Evolutionary conservation across 1,140 invertebrate species (phyloP).

Genomic region (Triops cancriformis): DNA sequence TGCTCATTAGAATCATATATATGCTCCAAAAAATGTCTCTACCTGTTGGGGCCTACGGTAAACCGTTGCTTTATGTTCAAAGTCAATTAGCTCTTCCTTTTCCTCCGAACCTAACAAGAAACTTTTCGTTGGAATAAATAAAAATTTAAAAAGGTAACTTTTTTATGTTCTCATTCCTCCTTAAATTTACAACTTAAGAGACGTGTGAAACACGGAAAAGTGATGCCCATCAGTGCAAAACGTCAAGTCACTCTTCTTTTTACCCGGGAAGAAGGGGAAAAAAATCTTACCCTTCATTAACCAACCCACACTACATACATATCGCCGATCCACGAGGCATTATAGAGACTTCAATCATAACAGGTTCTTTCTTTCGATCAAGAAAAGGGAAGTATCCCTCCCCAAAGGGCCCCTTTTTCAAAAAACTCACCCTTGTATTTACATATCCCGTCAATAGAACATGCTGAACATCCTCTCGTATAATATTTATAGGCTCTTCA

Average conservation of each 20-base stretch:
- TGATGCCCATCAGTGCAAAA: constrained; percentile 4
- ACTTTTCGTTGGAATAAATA: too few species aligned
- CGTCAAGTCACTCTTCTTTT: constrained; percentile 1
- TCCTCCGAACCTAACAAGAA: too few species aligned
- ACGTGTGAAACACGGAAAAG: constrained; percentile 9
- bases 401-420: not conserved
- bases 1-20: too few species aligned
- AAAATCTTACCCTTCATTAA: too few species aligned
- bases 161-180: not conserved
- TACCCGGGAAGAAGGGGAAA: too few species aligned
- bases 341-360: constrained; percentile 2
- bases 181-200: not conserved
- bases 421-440: constrained; percentile 1
- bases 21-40: not conserved
- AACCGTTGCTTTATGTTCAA: not conserved
- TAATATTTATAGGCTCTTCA: constrained; percentile 6
- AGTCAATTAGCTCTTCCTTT: not conserved
- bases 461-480: not conserved
- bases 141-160: not conserved
- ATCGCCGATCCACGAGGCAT: not conserved
- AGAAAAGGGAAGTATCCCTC: too few species aligned
- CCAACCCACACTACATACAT: too few species aligned
- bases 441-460: constrained; percentile 9
- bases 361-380: not conserved
- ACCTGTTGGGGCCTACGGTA: not conserved